These are phyloP conservation scores for Stichodactyla mertensii DNA, from an alignment of 64 coral and sea anemone species.

Conservation along the genomic window DNA sequence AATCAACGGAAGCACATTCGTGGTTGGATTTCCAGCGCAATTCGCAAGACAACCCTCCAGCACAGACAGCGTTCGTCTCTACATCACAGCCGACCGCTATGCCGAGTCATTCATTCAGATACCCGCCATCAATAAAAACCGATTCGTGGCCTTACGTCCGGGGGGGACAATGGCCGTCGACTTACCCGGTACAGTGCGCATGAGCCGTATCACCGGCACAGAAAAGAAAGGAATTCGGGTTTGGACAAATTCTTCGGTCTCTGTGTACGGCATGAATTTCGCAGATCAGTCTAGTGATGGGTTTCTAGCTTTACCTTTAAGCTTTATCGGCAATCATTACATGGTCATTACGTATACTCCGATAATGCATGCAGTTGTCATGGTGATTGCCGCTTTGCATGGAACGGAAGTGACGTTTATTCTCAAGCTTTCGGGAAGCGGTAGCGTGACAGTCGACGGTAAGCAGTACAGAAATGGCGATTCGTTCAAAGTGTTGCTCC, in stretches of 20 bases:
- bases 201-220: neutral
- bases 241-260: slow-evolving; percentile 8
- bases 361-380: slow-evolving; percentile 14
- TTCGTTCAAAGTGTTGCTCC: slow-evolving; percentile 8
- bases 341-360: slow-evolving; percentile 38
- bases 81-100: slow-evolving; percentile 24
- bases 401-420: slow-evolving; percentile 33
- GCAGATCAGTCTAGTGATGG: neutral
- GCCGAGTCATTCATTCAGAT: neutral
- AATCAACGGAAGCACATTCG: slow-evolving; percentile 18
- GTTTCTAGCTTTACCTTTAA: slow-evolving; percentile 50
- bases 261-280: slow-evolving; percentile 27
- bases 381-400: slow-evolving; percentile 28
- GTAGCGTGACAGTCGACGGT: neutral
- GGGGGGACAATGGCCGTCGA: slow-evolving; percentile 1
- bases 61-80: slow-evolving; percentile 19
- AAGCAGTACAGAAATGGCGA: slow-evolving; percentile 28
- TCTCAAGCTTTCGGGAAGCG: slow-evolving; percentile 6
- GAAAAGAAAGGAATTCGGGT: slow-evolving; percentile 49
- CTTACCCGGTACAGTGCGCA: slow-evolving; percentile 19
- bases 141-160: neutral
- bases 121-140: slow-evolving; percentile 1
- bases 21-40: slow-evolving; percentile 23
- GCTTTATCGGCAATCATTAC: slow-evolving; percentile 12
- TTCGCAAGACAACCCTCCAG: neutral